phyloP scores from a whole-genome alignment of 2,888 invertebrate species.

The Pyrocoelia pectoralis region DNA sequence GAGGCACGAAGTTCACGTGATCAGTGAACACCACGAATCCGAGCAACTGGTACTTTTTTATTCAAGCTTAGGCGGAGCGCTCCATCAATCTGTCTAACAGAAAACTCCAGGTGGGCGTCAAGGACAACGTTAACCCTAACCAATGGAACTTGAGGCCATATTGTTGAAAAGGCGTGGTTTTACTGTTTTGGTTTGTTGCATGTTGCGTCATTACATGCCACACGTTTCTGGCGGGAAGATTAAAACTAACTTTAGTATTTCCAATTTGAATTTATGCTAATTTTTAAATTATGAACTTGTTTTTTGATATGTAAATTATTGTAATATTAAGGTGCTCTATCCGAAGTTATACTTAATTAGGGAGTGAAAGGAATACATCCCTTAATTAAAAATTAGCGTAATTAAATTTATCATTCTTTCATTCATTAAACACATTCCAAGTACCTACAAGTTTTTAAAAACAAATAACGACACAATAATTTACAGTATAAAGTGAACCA shows the following conservation, averaged over 20 bases:
- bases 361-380: too few species aligned
- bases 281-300: background rate
- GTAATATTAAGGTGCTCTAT: too few species aligned
- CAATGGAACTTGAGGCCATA: conserved; percentile 72
- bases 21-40: conserved; percentile 47
- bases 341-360: too few species aligned
- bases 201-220: conserved; percentile 48
- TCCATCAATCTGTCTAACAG: conserved; percentile 56
- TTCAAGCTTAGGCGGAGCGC: conserved; percentile 48
- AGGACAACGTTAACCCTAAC: conserved; percentile 58
- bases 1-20: conserved; percentile 48
- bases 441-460: too few species aligned
- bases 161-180: conserved; percentile 69
- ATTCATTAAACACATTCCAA: too few species aligned
- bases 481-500: too few species aligned
- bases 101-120: conserved; percentile 58
- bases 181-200: conserved; percentile 52
- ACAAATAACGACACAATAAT: too few species aligned
- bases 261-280: background rate
- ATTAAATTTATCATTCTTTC: too few species aligned
- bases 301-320: background rate
- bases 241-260: background rate
- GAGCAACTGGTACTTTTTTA: conserved; percentile 53
- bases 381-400: too few species aligned
- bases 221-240: conserved; percentile 32